A percentile compares a stretch with the other conserved stretches of the same genome.
Evolutionary conservation across 2,113 vertebrate species (phyloP).

Genomic region (Montifringilla adamsi): DNA sequence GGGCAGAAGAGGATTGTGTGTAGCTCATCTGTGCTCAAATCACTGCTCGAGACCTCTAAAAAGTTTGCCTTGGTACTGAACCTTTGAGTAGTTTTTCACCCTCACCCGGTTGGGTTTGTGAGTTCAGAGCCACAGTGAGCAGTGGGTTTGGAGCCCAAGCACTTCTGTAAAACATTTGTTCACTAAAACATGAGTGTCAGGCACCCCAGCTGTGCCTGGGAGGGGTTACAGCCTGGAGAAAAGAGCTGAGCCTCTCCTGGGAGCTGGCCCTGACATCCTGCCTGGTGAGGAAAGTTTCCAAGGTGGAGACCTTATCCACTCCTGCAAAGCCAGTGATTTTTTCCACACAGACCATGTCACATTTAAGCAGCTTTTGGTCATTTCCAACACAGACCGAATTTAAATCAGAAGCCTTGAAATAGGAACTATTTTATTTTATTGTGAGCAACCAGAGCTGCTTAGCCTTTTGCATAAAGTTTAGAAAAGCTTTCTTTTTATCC

Average conservation of each 20-base stretch:
- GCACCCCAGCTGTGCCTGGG: neutral
- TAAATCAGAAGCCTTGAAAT: neutral
- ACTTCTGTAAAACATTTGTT: neutral
- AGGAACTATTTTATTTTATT: neutral
- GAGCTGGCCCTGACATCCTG: neutral
- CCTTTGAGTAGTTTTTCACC: neutral
- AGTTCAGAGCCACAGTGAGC: neutral
- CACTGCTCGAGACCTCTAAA: neutral
- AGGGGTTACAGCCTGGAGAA: neutral
- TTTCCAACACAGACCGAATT: neutral
- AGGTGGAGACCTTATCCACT: neutral
- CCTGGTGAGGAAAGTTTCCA: neutral
- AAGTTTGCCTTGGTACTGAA: neutral
- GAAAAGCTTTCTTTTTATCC: neutral
- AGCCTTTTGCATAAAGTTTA: neutral
- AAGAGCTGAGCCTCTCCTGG: neutral
- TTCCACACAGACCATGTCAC: neutral
- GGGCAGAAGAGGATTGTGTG: neutral
- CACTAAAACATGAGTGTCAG: neutral
- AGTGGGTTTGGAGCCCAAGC: neutral
- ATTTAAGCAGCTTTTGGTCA: constrained; percentile 13
- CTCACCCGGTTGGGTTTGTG: neutral
- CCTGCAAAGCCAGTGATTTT: neutral
- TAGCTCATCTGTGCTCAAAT: neutral
- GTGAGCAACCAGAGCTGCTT: neutral